These are phyloP conservation scores for Platysteira castanea DNA, from an alignment of 2,113 vertebrate genomes.

Conservation along the genomic window DNA sequence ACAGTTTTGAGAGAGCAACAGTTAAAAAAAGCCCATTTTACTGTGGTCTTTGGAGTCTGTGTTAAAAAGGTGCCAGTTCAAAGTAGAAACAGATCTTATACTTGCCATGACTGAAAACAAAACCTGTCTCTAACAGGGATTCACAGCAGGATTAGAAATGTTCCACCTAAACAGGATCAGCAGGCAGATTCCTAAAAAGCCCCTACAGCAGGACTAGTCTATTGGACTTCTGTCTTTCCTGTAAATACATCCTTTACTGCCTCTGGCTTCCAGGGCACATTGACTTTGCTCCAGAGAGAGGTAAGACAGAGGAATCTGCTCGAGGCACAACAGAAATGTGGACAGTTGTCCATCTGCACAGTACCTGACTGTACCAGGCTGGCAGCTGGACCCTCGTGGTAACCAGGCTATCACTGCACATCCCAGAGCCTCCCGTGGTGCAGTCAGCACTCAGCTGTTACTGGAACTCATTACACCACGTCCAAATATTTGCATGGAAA, in stretches of 20 bases:
- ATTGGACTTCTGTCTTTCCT: neutral
- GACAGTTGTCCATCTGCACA: conserved; percentile 3
- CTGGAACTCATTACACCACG: neutral
- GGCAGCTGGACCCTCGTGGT: neutral
- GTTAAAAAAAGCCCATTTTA: neutral
- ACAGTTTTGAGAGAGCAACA: neutral
- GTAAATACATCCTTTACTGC: neutral
- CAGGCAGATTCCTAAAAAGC: neutral
- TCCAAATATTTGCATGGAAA: conserved; percentile 21
- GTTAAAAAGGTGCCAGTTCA: neutral
- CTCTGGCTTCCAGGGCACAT: neutral
- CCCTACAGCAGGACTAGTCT: neutral
- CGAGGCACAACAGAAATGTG: neutral
- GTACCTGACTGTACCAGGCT: neutral
- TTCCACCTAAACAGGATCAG: neutral
- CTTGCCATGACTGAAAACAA: neutral
- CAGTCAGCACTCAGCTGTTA: neutral
- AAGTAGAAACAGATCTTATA: neutral
- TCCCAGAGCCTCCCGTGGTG: neutral
- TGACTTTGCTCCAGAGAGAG: neutral
- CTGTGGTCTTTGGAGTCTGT: neutral
- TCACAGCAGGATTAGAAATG: neutral
- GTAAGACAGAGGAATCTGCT: neutral
- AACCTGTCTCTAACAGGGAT: neutral
- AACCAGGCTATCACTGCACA: neutral